Base-by-base conservation (phyloP, 1,140 invertebrate genomes). In the Plodia interpunctella region DNA sequence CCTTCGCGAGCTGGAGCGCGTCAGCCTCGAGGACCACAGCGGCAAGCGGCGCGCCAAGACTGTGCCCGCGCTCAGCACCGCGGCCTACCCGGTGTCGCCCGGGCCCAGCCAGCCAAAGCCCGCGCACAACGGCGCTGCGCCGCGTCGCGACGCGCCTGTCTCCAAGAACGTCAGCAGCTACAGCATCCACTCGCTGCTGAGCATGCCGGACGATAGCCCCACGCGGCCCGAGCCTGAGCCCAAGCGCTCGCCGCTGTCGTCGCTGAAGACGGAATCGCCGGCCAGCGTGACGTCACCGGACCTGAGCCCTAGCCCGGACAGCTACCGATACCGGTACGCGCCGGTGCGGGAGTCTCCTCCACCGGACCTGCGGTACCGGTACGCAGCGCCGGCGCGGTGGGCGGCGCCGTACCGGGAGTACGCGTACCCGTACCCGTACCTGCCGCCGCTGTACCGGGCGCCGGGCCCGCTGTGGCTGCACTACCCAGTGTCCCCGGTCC, bases 121-220 rank as follows among this genome's bases (percentile, higher is more conserved):
- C 21, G 17, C 71, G 35, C 71, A 72, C 56, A 84, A 80, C 68
- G 78, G 78, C 61, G 63, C 70, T 60, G 63, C 70, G 65, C 68
- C 70, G 49, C 72, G 73, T 30, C 78, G 75, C 67, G 80, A 75
- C 56, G 60, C 71, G 35, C 67, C 73, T 50, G 72, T 72, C 3
- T 66, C 90, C 30, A 92, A 92, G 70, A 90, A 92, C 66, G 78
- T 92, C 49, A 94, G 93, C 74, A 94, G 93, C 65, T 95, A 95
- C 83, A 95, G 94, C 87, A 95, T 95, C 82, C 94, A 94, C 64
- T 95, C 94, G 63, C 88, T 95, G 71, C 84, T 95, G 59, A 94
- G 93, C 44, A 87, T 86, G 77, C 77, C 85, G 1, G 88, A 90
- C 64, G 87, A 88, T 58, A 78, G 71, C 49, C 68, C 77, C 30